Evolutionary conservation across 2,797 vertebrate species (phyloP).

Genomic region (Sebastes diaconus): DNA sequence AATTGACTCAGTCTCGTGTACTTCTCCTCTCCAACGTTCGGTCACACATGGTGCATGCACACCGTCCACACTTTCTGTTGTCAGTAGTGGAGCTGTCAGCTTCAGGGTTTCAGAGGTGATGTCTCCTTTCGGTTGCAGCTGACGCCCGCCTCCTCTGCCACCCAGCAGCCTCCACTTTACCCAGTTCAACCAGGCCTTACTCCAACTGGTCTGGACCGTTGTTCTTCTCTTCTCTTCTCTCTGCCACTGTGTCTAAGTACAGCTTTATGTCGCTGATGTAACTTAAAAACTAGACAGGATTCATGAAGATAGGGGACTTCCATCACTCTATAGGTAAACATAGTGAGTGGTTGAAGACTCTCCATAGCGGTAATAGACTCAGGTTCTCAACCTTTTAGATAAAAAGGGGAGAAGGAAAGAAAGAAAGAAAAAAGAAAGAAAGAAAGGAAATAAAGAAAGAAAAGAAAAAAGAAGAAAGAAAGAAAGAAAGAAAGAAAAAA

Average conservation of each 20-base stretch:
- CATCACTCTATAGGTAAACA: no score
- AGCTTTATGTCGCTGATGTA: not conserved
- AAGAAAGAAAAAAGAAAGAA: no score
- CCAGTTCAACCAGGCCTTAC: not conserved
- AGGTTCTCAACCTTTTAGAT: no score
- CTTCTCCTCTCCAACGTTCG: not conserved
- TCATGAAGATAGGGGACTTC: no score
- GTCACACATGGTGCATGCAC: not conserved
- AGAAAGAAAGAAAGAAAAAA: no score
- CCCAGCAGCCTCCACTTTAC: slow-evolving; percentile 6
- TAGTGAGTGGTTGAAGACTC: no score
- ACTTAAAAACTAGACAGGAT: not conserved
- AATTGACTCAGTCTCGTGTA: not conserved
- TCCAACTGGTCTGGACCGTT: not conserved
- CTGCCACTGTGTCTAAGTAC: not conserved
- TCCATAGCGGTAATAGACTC: no score
- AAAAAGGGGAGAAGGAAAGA: no score
- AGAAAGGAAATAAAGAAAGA: no score
- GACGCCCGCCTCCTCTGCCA: slow-evolving; percentile 25
- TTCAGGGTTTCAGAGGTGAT: slow-evolving; percentile 44
- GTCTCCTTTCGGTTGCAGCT: slow-evolving; percentile 65
- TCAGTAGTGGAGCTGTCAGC: slow-evolving; percentile 57
- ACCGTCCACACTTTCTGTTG: not conserved
- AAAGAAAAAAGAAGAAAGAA: no score
- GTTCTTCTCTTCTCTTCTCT: not conserved